phyloP scores from a whole-genome alignment of 2,113 vertebrate genomes.

The Callipepla squamata region DNA sequence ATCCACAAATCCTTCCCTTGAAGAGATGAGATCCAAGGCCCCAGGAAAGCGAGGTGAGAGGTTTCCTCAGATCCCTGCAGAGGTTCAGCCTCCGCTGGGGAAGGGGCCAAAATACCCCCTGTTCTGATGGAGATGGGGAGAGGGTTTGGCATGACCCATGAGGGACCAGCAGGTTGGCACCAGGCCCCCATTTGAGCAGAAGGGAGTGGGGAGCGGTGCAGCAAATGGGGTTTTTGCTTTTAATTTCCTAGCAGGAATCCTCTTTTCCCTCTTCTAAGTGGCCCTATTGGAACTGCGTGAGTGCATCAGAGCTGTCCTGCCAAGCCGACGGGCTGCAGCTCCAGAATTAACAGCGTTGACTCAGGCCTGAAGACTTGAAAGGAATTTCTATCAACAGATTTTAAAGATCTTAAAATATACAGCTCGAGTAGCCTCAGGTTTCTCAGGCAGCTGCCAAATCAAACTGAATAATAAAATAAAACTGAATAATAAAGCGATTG shows the following conservation, averaged over 20 bases:
- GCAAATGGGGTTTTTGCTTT: background rate
- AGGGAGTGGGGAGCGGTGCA: background rate
- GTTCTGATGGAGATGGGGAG: background rate
- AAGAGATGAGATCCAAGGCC: constrained; percentile 16
- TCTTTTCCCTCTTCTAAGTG: background rate
- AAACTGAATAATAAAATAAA: constrained; percentile 82
- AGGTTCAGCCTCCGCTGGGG: background rate
- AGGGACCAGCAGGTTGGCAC: background rate
- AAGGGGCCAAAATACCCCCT: background rate
- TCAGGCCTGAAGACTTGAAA: constrained; percentile 69
- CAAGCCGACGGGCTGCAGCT: constrained; percentile 46
- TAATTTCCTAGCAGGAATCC: background rate
- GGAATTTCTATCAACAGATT: constrained; percentile 76
- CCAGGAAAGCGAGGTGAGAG: background rate
- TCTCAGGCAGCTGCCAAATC: constrained; percentile 75
- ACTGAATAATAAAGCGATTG: constrained; percentile 74
- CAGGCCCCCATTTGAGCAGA: background rate
- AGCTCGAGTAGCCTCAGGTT: constrained; percentile 77
- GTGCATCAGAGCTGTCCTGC: background rate
- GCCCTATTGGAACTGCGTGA: background rate
- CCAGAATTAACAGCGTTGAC: constrained; percentile 76
- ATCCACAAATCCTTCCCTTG: constrained; percentile 22
- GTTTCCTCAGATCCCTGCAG: background rate
- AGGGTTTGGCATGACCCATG: too few species aligned
- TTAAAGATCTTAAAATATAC: constrained; percentile 78